Evolutionary conservation across 2,113 vertebrate species (phyloP), one percentile per base, ranked within the genome.

Genomic region (Catharus bicknelli): DNA sequence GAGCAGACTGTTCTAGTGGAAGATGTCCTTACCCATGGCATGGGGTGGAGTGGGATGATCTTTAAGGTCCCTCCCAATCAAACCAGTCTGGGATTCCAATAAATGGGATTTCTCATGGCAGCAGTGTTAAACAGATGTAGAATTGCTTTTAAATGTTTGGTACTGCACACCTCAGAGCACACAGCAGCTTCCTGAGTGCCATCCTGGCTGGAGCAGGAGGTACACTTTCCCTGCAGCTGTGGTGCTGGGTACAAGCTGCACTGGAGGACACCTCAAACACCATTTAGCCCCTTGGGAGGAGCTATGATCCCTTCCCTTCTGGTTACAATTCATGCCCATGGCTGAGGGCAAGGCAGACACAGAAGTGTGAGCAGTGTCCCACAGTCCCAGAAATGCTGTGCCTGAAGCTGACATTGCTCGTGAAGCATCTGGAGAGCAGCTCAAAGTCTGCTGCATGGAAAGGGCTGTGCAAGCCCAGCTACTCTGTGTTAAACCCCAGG

Each of bases 41-140:
- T 10, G 36, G 27, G 5, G 2, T 59, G 53, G 68, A 34, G 43
- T 0, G 0, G 21, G 20, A 22, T 22, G 17, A 7, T 17, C 25
- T 68, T 61, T 4, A 32, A 54, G 20, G 54, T 34, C 25, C 16
- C 11, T 75, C 34, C 40, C 25, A 54, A 6, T 38, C 20, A 34
- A 18, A 40, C 23, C 69, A 18, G 4, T 30, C 40, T 75, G 62
- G 40, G 54, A 34, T 40, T 61, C 62, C 21, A 2, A 13, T n/a
- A 82, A 47, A 57, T 6, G 14, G 43, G 66, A 58, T 61, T 68
- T 34, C 29, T 63, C 53, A 32, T 5, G 51, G 59, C 47, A 92
- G 47, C 10, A 10, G 67, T 64, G 43, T 72, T 63, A 43, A 86
- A 72, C 5, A 27, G 67, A 26, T 21, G 29, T 14, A n/a, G 26